These are phyloP conservation scores for Drosophila quasianomalipes DNA, from an alignment of 2,888 invertebrate genomes.

Conservation along the genomic window DNA sequence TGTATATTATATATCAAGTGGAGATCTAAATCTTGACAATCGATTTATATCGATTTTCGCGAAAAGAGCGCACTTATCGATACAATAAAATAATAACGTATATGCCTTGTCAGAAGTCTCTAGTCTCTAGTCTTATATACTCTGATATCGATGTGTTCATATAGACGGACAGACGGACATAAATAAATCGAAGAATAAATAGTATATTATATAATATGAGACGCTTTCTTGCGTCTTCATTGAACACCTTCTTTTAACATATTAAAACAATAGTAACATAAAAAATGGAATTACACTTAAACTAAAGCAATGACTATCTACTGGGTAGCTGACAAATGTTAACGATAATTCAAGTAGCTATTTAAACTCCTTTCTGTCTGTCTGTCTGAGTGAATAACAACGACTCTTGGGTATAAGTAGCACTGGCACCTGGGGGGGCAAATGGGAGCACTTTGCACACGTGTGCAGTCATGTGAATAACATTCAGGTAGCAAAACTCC, in stretches of 20 bases:
- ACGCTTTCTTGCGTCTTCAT: background rate
- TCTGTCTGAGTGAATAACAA: background rate
- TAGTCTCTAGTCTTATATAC: too few species aligned
- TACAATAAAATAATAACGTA: background rate
- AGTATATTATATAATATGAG: background rate
- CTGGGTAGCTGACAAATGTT: background rate
- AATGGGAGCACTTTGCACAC: slow-evolving; percentile 25
- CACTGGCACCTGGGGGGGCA: slow-evolving; percentile 1
- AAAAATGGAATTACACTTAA: background rate
- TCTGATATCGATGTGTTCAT: background rate
- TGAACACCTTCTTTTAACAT: background rate
- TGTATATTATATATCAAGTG: background rate
- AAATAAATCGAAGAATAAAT: background rate
- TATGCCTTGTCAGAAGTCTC: too few species aligned
- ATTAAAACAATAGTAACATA: background rate
- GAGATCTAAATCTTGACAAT: background rate
- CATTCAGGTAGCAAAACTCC: slow-evolving; percentile 14
- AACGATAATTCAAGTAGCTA: slow-evolving; percentile 7
- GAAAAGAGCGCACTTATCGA: background rate
- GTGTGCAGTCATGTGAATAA: slow-evolving; percentile 30
- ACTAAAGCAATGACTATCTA: background rate
- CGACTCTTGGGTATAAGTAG: background rate
- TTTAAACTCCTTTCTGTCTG: slow-evolving; percentile 3
- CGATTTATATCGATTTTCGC: background rate
- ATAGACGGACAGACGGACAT: background rate